Percentiles rank a stretch among this genome's conserved stretches.
Evolutionary conservation across 1,140 invertebrate genomes (phyloP).

Genomic region (Agraylea sexmaculata): DNA sequence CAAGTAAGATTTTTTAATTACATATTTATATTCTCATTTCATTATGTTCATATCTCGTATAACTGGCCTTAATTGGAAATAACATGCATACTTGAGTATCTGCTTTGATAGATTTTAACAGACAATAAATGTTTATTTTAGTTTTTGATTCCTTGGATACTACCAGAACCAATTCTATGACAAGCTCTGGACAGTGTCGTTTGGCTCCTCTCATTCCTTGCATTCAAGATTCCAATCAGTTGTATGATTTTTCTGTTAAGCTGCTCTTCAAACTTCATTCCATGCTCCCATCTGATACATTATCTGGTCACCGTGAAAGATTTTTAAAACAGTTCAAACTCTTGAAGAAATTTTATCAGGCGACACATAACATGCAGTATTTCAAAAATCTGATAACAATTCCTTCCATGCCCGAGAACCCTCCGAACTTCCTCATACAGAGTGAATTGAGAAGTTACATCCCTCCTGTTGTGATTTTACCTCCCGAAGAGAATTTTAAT

Average conservation of each 20-base stretch:
- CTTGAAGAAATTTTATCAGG: constrained; percentile 87
- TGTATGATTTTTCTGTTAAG: constrained; percentile 95
- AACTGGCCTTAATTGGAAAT: background rate
- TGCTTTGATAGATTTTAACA: constrained; percentile 11
- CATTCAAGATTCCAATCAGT: constrained; percentile 90
- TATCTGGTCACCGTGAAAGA: constrained; percentile 78
- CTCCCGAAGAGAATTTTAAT: constrained; percentile 37
- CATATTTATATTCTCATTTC: constrained; percentile 9
- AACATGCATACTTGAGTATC: background rate
- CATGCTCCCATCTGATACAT: constrained; percentile 77
- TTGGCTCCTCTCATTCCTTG: constrained; percentile 93
- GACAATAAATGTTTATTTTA: constrained; percentile 32
- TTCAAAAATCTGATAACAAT: constrained; percentile 93
- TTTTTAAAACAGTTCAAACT: constrained; percentile 74
- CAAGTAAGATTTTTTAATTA: constrained; percentile 48
- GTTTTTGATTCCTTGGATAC: constrained; percentile 91
- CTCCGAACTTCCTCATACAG: constrained; percentile 86
- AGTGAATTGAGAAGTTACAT: constrained; percentile 82
- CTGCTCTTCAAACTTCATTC: constrained; percentile 92
- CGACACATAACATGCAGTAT: constrained; percentile 89
- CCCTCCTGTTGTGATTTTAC: constrained; percentile 85
- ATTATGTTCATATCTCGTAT: background rate
- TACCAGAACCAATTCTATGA: constrained; percentile 93
- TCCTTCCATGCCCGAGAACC: constrained; percentile 82
- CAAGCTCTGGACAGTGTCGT: constrained; percentile 88